These are phyloP conservation scores for Epicampocera succincta DNA, from an alignment of 2,888 invertebrate genomes.

Conservation along the genomic window DNA sequence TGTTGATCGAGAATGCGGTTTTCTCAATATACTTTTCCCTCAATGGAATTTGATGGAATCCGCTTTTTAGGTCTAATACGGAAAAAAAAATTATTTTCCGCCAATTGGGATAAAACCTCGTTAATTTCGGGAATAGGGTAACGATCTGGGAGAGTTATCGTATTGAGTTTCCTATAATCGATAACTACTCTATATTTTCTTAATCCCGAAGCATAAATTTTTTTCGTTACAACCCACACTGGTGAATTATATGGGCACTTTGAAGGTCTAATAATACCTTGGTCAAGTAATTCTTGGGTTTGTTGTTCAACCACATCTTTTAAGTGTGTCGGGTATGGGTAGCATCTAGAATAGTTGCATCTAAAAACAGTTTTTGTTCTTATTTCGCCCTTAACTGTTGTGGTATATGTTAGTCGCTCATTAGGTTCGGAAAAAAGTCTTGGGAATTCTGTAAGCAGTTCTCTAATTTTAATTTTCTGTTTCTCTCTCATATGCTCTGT, in stretches of 20 bases:
- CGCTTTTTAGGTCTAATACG: not conserved
- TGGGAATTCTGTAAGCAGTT: too few species aligned
- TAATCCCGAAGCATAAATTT: slow-evolving; percentile 5
- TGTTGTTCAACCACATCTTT: not conserved
- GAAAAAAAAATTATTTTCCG: slow-evolving; percentile 14
- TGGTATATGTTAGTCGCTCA: too few species aligned
- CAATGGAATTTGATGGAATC: slow-evolving; percentile 9
- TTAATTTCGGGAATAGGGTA: slow-evolving; percentile 12
- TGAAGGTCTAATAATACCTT: too few species aligned
- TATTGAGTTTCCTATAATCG: not conserved
- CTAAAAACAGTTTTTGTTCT: too few species aligned
- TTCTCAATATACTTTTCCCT: slow-evolving; percentile 12
- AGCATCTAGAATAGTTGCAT: slow-evolving; percentile 12
- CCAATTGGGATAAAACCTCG: not conserved
- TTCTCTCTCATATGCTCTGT: not conserved
- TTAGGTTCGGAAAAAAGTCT: too few species aligned
- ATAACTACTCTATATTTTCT: not conserved
- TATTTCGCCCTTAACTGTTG: too few species aligned
- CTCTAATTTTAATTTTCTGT: not conserved
- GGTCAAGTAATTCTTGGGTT: not conserved
- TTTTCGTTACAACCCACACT: not conserved
- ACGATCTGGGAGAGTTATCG: not conserved
- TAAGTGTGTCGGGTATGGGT: not conserved
- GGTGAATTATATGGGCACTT: too few species aligned
- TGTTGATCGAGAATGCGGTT: not conserved